These are phyloP conservation scores for Rhyacophila brunnea DNA, from an alignment of 1,140 invertebrate species.

Conservation along the genomic window DNA sequence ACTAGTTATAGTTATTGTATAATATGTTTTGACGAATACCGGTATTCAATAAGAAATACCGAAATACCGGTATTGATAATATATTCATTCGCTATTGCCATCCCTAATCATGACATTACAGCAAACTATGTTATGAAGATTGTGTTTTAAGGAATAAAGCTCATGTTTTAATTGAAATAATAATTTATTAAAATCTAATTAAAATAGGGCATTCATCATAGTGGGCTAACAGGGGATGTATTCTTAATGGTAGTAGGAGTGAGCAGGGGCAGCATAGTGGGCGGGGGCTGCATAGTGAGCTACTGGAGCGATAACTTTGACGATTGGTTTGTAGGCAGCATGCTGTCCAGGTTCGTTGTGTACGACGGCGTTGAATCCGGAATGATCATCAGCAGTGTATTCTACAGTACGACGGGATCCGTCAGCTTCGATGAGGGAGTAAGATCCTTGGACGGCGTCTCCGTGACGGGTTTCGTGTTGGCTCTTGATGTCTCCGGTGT, in stretches of 20 bases:
- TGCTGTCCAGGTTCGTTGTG: constrained; percentile 55
- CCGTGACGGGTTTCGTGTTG: constrained; percentile 56
- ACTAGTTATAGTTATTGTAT: too few species aligned
- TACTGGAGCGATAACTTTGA: constrained; percentile 35
- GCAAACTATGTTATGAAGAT: too few species aligned
- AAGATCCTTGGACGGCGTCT: constrained; percentile 53
- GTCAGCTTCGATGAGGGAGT: constrained; percentile 62
- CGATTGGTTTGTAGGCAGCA: constrained; percentile 41
- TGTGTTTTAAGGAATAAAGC: too few species aligned
- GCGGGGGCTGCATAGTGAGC: constrained; percentile 36
- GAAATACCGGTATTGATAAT: too few species aligned
- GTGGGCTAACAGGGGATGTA: constrained; percentile 1
- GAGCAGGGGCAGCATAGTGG: constrained; percentile 25
- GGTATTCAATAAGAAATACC: too few species aligned
- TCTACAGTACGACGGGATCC: constrained; percentile 69
- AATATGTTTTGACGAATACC: too few species aligned
- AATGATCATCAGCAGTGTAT: constrained; percentile 71
- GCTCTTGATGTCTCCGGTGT: constrained; percentile 58
- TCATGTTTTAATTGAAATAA: constrained; percentile 13
- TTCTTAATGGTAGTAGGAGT: constrained; percentile 27
- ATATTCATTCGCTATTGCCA: too few species aligned
- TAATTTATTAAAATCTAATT: constrained; percentile 18
- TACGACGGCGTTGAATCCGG: constrained; percentile 69
- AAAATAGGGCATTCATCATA: constrained; percentile 13
- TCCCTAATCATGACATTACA: too few species aligned